Base-by-base conservation (phyloP, 2,113 vertebrate genomes). In the Myiagra hebetior region DNA sequence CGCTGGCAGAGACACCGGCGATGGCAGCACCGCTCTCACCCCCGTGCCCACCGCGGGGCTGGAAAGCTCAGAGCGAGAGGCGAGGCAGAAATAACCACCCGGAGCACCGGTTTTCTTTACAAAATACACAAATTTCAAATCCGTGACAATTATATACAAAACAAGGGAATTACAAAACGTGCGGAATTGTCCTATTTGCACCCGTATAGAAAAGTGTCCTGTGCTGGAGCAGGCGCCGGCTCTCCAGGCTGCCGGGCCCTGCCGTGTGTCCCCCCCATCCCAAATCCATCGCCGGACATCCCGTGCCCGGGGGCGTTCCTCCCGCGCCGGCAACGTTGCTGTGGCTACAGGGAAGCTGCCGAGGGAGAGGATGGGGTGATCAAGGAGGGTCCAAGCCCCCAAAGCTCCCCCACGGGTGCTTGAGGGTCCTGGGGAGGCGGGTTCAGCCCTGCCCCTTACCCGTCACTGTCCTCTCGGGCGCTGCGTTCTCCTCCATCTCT, bases 131-230 rank as follows among this genome's bases (percentile, higher is more conserved):
- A 93, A 84, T 94, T 91, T 86, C 81, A 84, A 95, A 72, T 90
- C 96, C 74, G 95, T 98, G 96, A 96, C 95, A 98, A 96, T 94
- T 97, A 97, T 97, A 79, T 98, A 98, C 97, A 98, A 98, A 98
- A 98, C 79, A 98, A 95, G n/a, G 83, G 69, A 80, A 91, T 95
- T 97, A 97, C 0, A 97, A 97, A 98, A 98, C 33, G 93, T 98
- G 98, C 30, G 98, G 98, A 98, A 98, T 94, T 87, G 73, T 98
- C 89, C 94, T 67, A 21, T 96, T 97, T 97, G 98, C 97, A 98
- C 97, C 98, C 93, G 26, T 56, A 91, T 97, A 97, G 93, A 98
- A 98, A 98, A 97, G 96, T 90, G 94, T 85, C 82, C 37, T 8
- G 75, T 96, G 89, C 92, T 91, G 90, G 59, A 53, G 87, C 72